Base-by-base conservation (phyloP, 2,888 invertebrate species). In the Ommatoiulus sabulosus region DNA sequence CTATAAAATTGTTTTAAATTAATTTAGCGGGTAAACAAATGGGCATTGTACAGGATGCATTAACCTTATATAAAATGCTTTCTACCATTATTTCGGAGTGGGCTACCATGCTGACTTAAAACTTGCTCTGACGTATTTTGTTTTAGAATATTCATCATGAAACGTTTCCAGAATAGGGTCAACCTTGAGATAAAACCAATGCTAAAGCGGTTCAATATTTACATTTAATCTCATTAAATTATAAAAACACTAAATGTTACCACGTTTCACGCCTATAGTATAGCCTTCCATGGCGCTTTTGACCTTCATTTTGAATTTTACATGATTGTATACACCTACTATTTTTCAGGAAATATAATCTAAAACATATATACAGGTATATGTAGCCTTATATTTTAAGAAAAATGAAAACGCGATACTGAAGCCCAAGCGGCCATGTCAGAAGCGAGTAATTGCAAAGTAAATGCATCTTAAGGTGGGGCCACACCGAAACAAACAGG, bases 141-240 rank as follows among this genome's bases (percentile, higher is more conserved):
- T n/a, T 63, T 17, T 63, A n/a, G n/a, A 63, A 63, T n/a, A 63
- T 63, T n/a, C n/a, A 63, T 63, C 63, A 63, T 17, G n/a, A 57
- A 10, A 10, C 17, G 4, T 15, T 6, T 63, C 20, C 63, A 63
- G n/a, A 63, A 63, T n/a, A 63, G n/a, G 63, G 63, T n/a, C 63
- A 63, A 63, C 17, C 63, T n/a, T 17, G 63, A 63, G 63, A 63
- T 63, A 63, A 63, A 63, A 63, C 20, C 63, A 24, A 72, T 24
- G 24, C 24, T 24, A 72, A 52, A 52, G 7, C 3, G 7, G 3
- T 72, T 20, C 72, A 72, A 20, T 6, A 20, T 72, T 5, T 72
- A 6, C 24, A 24, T 24, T 72, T 72, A 10, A 72, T 72, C 24
- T 72, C 3, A 24, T 7, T 3, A 15, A 24, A 24, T 72, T 72